These are phyloP conservation scores for Tiliqua scincoides DNA, from an alignment of 2,113 vertebrate species.

Conservation along the genomic window DNA sequence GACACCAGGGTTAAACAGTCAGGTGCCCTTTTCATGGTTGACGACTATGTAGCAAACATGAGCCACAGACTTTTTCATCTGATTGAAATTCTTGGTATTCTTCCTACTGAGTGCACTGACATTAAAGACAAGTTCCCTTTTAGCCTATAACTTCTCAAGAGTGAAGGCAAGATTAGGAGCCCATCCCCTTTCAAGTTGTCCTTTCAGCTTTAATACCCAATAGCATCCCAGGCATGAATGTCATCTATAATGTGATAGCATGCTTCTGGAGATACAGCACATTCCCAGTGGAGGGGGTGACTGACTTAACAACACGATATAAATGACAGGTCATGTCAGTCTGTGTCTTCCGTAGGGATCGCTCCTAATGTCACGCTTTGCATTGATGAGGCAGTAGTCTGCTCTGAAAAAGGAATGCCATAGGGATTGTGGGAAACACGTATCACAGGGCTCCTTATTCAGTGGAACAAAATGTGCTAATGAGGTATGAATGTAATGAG, in stretches of 20 bases:
- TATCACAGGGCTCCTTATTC: fast-evolving
- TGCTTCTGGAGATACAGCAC: constrained; percentile 15
- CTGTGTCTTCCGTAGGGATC: background rate
- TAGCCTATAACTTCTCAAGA: background rate
- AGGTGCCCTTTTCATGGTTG: background rate
- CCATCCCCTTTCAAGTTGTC: background rate
- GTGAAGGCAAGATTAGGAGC: background rate
- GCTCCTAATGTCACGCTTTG: background rate
- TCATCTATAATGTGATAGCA: constrained; percentile 16
- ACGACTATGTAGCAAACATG: background rate
- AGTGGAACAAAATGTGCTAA: background rate
- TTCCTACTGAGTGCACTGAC: background rate
- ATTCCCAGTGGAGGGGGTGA: background rate
- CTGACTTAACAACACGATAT: background rate
- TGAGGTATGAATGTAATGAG: background rate
- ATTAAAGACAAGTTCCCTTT: no score
- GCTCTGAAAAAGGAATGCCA: background rate
- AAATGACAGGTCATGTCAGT: constrained; percentile 7
- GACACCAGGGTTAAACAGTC: background rate
- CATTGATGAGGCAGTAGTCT: background rate
- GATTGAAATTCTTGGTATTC: background rate
- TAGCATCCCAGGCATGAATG: constrained; percentile 1
- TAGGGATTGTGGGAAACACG: background rate
- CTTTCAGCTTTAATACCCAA: background rate
- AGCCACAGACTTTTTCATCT: background rate